These are phyloP conservation scores for Xestobium rufovillosum DNA, from an alignment of 2,888 invertebrate species.

Conservation along the genomic window DNA sequence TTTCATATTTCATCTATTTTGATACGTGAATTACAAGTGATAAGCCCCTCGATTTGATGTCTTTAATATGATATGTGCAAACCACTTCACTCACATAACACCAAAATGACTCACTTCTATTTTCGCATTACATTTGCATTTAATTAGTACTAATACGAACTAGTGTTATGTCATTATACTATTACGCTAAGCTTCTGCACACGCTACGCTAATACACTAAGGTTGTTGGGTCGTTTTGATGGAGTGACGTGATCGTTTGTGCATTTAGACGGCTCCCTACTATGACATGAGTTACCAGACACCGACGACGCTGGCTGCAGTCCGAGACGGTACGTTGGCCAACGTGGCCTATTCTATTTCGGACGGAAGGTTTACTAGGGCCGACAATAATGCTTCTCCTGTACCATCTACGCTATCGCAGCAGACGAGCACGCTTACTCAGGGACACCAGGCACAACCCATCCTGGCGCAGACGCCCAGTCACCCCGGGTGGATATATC, in stretches of 20 bases:
- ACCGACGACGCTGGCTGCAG: slow-evolving; percentile 62
- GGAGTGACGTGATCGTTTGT: slow-evolving; percentile 32
- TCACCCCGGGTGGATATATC: slow-evolving; percentile 68
- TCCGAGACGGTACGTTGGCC: slow-evolving; percentile 57
- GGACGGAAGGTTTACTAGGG: slow-evolving; percentile 61
- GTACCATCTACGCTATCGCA: slow-evolving; percentile 69
- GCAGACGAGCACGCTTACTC: slow-evolving; percentile 53
- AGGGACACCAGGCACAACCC: slow-evolving; percentile 51
- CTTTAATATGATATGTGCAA: no score
- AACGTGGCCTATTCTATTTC: slow-evolving; percentile 64
- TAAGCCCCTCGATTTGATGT: no score
- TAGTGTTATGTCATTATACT: slow-evolving; percentile 5
- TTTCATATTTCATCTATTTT: no score
- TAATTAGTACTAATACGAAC: no score
- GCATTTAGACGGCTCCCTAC: slow-evolving; percentile 50
- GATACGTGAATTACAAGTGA: no score
- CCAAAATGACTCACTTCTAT: slow-evolving; percentile 17
- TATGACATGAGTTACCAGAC: slow-evolving; percentile 70
- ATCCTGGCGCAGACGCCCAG: slow-evolving; percentile 54
- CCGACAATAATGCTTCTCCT: slow-evolving; percentile 74
- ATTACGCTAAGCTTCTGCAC: slow-evolving; percentile 7
- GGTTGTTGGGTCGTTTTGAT: slow-evolving; percentile 29
- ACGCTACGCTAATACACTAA: background rate
- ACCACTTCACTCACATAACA: slow-evolving; percentile 15
- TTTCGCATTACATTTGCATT: slow-evolving; percentile 12